Percentiles rank a stretch among this genome's conserved stretches.
phyloP scores from a whole-genome alignment of 2,113 vertebrate genomes.

The Hydrochoerus hydrochaeris region DNA sequence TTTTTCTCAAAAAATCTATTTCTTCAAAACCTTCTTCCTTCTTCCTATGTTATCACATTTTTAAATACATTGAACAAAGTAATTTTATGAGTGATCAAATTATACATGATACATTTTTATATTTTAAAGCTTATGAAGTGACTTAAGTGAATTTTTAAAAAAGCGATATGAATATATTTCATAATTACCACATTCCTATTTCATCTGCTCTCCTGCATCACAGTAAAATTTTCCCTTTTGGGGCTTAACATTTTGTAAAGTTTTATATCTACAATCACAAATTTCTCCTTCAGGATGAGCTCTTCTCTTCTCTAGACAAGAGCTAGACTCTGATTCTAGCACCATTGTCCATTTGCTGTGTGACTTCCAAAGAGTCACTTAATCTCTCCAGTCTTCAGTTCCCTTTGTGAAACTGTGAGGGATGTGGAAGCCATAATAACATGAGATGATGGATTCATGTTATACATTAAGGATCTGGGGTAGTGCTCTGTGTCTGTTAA shows the following conservation, averaged over 20 bases:
- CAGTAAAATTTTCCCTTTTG: not conserved
- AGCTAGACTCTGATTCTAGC: not conserved
- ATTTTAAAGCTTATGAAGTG: conserved; percentile 68
- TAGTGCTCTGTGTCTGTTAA: not conserved
- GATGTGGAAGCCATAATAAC: not conserved
- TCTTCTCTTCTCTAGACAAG: not conserved
- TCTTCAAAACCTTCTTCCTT: conserved; percentile 36
- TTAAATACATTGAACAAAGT: conserved; percentile 78
- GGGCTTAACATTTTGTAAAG: not conserved
- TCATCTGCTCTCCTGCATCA: conserved; percentile 23
- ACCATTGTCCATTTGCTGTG: not conserved
- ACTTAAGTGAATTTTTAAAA: conserved; percentile 43
- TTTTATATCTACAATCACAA: not conserved
- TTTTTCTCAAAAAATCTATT: conserved; percentile 50
- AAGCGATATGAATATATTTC: conserved; percentile 39
- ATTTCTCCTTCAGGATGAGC: conserved; percentile 15
- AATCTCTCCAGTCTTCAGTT: not conserved
- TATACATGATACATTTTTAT: conserved; percentile 75
- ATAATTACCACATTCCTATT: conserved; percentile 51
- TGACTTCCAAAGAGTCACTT: not conserved
- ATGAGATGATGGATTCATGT: not conserved
- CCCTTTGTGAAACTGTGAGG: not conserved
- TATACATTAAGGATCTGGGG: not conserved
- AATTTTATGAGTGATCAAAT: conserved; percentile 74
- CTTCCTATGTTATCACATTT: conserved; percentile 67